These are phyloP conservation scores for Pediacus dermestoides DNA, from an alignment of 2,888 invertebrate genomes.

Conservation along the genomic window DNA sequence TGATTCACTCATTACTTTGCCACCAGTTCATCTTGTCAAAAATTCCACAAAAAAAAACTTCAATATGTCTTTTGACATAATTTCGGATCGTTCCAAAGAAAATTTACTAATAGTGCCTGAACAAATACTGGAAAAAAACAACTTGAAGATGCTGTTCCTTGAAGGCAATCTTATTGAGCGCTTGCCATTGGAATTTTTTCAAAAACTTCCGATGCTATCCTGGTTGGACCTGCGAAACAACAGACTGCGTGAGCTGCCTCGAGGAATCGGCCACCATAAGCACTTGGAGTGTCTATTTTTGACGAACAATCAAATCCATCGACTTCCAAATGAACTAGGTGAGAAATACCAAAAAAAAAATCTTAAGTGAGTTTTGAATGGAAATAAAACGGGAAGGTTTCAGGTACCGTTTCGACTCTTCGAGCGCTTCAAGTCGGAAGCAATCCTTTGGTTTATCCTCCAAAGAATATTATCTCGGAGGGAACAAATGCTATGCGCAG, in stretches of 20 bases:
- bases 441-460: conserved; percentile 61
- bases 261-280: conserved; percentile 56
- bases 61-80: conserved; percentile 42
- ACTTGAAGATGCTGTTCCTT: conserved; percentile 54
- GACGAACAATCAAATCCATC: conserved; percentile 59
- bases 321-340: conserved; percentile 62
- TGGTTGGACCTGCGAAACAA: conserved; percentile 68
- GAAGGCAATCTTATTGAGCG: conserved; percentile 55
- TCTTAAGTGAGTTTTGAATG: no score
- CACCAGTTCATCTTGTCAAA: no score
- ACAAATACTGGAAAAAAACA: conserved; percentile 38
- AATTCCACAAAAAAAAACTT: no score
- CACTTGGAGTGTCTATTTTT: conserved; percentile 61
- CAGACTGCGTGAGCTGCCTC: conserved; percentile 55
- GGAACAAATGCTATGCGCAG: conserved; percentile 49
- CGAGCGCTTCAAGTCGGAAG: conserved; percentile 60
- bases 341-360: no score
- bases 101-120: conserved; percentile 40
- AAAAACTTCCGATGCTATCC: conserved; percentile 53
- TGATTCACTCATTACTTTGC: no score
- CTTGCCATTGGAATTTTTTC: conserved; percentile 60
- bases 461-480: conserved; percentile 52
- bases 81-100: conserved; percentile 44
- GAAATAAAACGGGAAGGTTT: conserved; percentile 9
- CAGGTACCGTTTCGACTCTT: conserved; percentile 55